A percentile compares a stretch with the other conserved stretches of the same genome.
These are phyloP conservation scores for Turdus rufiventris DNA, from an alignment of 2,113 vertebrate species.

Conservation along the genomic window DNA sequence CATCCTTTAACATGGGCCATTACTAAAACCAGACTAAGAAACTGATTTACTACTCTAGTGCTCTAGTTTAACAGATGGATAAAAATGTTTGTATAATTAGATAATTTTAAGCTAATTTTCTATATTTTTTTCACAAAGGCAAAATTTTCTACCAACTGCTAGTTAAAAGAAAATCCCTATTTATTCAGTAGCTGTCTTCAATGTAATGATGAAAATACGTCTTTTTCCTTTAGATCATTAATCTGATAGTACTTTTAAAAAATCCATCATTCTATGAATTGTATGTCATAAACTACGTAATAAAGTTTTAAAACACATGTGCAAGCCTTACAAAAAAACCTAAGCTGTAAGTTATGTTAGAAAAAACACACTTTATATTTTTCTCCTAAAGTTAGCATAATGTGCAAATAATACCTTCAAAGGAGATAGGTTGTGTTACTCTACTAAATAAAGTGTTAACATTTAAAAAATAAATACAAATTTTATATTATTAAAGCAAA, in stretches of 20 bases:
- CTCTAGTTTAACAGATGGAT: neutral
- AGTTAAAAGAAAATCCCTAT: neutral
- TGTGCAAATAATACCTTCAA: neutral
- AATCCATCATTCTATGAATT: neutral
- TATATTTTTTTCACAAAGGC: neutral
- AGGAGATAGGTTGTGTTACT: neutral
- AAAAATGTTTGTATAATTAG: neutral
- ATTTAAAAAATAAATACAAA: neutral
- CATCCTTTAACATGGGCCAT: neutral
- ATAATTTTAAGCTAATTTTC: neutral
- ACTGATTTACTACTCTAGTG: rapidly evolving
- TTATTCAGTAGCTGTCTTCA: neutral
- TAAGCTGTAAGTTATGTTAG: neutral
- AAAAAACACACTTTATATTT: neutral
- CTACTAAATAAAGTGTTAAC: neutral
- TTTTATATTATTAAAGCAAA: neutral
- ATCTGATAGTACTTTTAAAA: neutral
- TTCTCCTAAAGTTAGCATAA: neutral
- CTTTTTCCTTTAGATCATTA: neutral
- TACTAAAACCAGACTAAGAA: neutral
- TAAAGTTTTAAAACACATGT: neutral
- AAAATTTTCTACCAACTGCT: neutral
- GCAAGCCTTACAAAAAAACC: neutral
- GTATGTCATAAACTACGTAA: neutral
- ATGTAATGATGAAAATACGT: neutral